Conservation (phyloP, 92 coral and sea anemone species). For the Metridium senile region DNA sequence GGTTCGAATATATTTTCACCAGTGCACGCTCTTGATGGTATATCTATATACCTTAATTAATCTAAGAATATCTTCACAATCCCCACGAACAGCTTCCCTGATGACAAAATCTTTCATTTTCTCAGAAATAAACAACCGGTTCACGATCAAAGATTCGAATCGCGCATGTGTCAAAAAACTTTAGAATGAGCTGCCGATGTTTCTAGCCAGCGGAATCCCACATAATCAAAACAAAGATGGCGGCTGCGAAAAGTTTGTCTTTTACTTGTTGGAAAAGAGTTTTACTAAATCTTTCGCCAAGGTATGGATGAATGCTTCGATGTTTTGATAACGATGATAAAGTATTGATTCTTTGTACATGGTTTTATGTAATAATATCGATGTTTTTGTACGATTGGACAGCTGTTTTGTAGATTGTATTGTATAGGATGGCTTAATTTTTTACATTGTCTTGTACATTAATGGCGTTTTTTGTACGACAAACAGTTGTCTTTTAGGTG, state of each 20-base stretch:
- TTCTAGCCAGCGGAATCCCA: conserved; percentile 7
- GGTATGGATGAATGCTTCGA: neutral
- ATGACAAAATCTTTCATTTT: conserved; percentile 17
- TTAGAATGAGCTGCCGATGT: neutral
- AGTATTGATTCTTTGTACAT: neutral
- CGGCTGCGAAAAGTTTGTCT: neutral
- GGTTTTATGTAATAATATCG: neutral
- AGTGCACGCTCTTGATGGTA: no score
- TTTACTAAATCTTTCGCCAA: neutral
- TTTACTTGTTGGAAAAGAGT: neutral
- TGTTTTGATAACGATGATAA: neutral
- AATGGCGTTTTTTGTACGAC: no score
- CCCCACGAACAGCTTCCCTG: conserved; percentile 46
- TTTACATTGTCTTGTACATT: no score
- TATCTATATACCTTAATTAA: conserved; percentile 64
- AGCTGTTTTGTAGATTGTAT: no score
- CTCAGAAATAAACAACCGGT: neutral
- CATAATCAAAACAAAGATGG: conserved; percentile 16
- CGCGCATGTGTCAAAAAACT: neutral
- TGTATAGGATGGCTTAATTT: no score
- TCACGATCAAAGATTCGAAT: neutral
- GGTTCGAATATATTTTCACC: no score
- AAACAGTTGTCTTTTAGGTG: neutral
- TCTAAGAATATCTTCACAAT: conserved; percentile 38
- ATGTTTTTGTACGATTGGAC: no score